Evolutionary conservation across 2,888 invertebrate species (phyloP).

Genomic region (Nineta flava): DNA sequence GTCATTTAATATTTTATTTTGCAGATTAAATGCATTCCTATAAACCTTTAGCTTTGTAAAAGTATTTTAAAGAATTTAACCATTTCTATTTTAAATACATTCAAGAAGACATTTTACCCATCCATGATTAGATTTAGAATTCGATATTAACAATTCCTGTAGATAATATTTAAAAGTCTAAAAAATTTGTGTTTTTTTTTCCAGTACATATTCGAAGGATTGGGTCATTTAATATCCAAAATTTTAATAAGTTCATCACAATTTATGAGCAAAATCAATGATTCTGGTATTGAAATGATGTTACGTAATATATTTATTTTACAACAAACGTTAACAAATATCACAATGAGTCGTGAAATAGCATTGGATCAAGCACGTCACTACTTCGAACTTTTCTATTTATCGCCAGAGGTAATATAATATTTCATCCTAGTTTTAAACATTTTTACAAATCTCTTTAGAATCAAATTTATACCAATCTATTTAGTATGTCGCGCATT

Average conservation of each 20-base stretch:
- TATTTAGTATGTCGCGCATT: background rate
- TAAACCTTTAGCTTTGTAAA: too few species aligned
- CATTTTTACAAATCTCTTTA: too few species aligned
- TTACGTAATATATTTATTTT: conserved; percentile 71
- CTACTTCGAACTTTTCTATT: conserved; percentile 74
- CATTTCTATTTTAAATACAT: too few species aligned
- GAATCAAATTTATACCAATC: too few species aligned
- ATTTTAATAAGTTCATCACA: conserved; percentile 69
- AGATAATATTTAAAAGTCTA: too few species aligned
- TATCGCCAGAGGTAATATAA: conserved; percentile 54
- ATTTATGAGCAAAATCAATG: conserved; percentile 63
- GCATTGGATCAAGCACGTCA: conserved; percentile 78
- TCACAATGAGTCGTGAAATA: conserved; percentile 64
- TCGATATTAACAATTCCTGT: too few species aligned
- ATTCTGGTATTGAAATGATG: conserved; percentile 68
- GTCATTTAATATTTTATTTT: too few species aligned
- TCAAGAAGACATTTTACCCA: too few species aligned
- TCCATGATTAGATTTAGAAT: too few species aligned
- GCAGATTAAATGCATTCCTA: too few species aligned
- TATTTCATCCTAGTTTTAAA: background rate
- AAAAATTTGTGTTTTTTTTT: conserved; percentile 19
- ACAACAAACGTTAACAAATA: conserved; percentile 72
- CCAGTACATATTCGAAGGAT: conserved; percentile 84
- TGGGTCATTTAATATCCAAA: conserved; percentile 63
- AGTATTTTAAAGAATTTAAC: too few species aligned